Conservation (phyloP, 2,888 invertebrate genomes). For the Girardia tigrina region DNA sequence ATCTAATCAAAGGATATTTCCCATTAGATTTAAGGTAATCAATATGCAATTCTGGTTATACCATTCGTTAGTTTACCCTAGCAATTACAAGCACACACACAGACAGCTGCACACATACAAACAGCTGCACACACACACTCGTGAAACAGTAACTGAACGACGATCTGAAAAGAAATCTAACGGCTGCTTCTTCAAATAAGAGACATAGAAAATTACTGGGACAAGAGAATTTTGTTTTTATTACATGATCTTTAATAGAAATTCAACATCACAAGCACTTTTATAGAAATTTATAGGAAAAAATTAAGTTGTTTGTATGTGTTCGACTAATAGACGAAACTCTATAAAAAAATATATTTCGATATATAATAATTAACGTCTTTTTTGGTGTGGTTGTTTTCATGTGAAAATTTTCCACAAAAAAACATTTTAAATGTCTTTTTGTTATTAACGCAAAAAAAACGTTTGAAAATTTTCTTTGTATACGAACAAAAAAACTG, state of each 20-base stretch:
- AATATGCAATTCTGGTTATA: slow-evolving; percentile 19
- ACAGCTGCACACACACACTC: background rate
- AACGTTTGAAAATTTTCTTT: too few species aligned
- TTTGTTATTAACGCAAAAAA: too few species aligned
- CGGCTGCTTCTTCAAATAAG: slow-evolving; percentile 23
- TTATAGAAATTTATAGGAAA: background rate
- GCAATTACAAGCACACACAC: slow-evolving; percentile 15
- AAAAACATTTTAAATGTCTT: too few species aligned
- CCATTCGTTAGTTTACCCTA: slow-evolving; percentile 9
- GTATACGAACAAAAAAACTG: too few species aligned
- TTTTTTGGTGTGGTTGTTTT: too few species aligned
- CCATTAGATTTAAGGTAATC: slow-evolving; percentile 2
- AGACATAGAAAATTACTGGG: slow-evolving; percentile 13
- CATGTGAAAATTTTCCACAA: too few species aligned
- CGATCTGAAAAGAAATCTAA: background rate
- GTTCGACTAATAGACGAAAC: background rate
- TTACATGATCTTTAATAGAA: slow-evolving; percentile 8
- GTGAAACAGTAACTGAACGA: background rate
- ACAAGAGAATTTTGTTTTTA: slow-evolving; percentile 19
- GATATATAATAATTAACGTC: too few species aligned
- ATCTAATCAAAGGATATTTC: slow-evolving; percentile 20
- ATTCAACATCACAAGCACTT: slow-evolving; percentile 23
- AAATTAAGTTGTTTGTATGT: background rate
- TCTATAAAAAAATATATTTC: too few species aligned
- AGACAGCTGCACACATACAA: background rate